These are phyloP conservation scores for Pelecanoides urinatrix DNA, from an alignment of 2,113 vertebrate genomes.

Conservation along the genomic window DNA sequence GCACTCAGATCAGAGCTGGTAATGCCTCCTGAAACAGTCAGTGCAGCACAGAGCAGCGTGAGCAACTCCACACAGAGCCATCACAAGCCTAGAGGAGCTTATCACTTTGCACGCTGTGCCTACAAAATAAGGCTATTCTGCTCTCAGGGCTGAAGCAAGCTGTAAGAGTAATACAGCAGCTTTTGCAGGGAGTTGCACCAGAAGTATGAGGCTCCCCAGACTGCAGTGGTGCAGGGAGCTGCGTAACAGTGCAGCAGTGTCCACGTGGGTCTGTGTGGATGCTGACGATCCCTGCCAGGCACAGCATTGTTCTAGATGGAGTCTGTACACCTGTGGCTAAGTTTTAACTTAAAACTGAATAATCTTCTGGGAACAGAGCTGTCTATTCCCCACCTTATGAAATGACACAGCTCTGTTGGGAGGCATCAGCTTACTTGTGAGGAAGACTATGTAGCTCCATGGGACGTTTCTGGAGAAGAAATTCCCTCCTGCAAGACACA, in stretches of 20 bases:
- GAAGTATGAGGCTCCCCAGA: not conserved
- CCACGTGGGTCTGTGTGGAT: not conserved
- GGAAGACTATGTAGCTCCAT: constrained; percentile 94
- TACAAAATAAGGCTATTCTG: not conserved
- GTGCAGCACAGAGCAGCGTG: not conserved
- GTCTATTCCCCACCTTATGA: not conserved
- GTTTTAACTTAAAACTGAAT: not conserved
- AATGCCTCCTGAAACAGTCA: not conserved
- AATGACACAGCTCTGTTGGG: not conserved
- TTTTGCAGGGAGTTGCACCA: not conserved
- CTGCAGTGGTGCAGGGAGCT: not conserved
- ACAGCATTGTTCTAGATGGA: not conserved
- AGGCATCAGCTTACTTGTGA: constrained; percentile 85
- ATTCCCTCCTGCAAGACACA: constrained; percentile 80
- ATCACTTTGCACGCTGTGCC: not conserved
- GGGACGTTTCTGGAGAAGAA: constrained; percentile 87
- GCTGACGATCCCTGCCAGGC: not conserved
- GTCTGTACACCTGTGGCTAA: not conserved
- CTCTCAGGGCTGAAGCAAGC: not conserved
- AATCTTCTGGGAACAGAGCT: not conserved
- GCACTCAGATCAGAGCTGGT: not conserved
- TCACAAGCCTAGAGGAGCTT: not conserved
- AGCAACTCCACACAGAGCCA: not conserved
- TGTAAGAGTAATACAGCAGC: not conserved
- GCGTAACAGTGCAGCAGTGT: not conserved